Evolutionary conservation across 2,888 invertebrate species (phyloP).

Genomic region (Clitarchus hookeri): DNA sequence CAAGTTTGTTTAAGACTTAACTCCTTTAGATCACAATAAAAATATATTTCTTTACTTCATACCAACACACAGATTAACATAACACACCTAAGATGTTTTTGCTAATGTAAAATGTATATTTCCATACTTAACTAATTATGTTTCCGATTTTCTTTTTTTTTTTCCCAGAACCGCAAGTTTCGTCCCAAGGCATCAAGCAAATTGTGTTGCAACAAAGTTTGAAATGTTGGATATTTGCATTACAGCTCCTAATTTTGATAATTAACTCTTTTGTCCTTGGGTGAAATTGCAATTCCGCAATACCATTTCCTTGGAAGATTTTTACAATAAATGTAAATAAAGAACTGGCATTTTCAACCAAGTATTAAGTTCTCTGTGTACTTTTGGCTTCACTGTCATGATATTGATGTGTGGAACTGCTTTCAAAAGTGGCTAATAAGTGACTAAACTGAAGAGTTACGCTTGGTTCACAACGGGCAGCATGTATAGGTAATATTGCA

Average conservation of each 20-base stretch:
- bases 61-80: too few species aligned
- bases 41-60: too few species aligned
- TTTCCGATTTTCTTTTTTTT: not conserved
- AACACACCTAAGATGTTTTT: too few species aligned
- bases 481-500: not conserved
- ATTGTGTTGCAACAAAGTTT: not conserved
- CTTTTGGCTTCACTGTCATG: not conserved
- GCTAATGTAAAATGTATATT: too few species aligned
- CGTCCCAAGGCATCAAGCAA: not conserved
- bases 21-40: too few species aligned
- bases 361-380: not conserved
- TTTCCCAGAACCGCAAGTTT: not conserved
- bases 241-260: not conserved
- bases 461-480: not conserved
- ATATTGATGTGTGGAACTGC: not conserved
- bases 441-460: not conserved
- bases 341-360: not conserved
- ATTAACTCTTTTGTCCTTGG: not conserved
- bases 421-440: not conserved
- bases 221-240: not conserved
- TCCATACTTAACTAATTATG: too few species aligned
- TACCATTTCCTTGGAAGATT: not conserved
- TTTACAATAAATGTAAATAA: not conserved
- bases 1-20: too few species aligned
- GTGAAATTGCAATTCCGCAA: not conserved